phyloP scores from a whole-genome alignment of 2,888 invertebrate species.

The Drosophila suboccidentalis region DNA sequence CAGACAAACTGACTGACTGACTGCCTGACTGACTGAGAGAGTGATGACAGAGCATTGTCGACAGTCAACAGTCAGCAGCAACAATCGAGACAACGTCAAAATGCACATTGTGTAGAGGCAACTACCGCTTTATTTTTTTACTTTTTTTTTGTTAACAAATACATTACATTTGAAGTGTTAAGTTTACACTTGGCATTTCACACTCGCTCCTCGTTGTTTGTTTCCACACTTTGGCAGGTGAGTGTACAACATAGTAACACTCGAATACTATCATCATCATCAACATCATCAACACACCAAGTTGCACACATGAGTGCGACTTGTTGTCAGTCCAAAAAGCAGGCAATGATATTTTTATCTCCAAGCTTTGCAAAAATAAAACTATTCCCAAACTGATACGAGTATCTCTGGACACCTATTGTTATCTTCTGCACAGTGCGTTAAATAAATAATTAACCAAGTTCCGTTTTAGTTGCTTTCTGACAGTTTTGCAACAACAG shows the following conservation, averaged over 20 bases:
- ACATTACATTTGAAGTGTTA: constrained; percentile 69
- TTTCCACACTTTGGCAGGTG: constrained; percentile 41
- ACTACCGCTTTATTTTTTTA: constrained; percentile 25
- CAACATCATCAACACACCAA: neutral
- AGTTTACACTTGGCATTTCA: constrained; percentile 61
- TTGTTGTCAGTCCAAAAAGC: constrained; percentile 18
- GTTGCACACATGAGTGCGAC: neutral
- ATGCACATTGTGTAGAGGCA: constrained; percentile 35
- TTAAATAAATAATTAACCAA: constrained; percentile 26
- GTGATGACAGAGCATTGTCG: constrained; percentile 65
- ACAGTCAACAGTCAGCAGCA: constrained; percentile 40
- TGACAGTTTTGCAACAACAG: constrained; percentile 3
- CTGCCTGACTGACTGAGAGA: constrained; percentile 48
- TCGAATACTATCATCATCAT: constrained; percentile 6
- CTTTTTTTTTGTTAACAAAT: constrained; percentile 56
- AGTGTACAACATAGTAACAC: constrained; percentile 13
- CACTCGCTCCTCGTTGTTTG: constrained; percentile 41
- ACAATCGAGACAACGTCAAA: constrained; percentile 45
- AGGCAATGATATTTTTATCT: constrained; percentile 32
- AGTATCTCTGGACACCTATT: constrained; percentile 14
- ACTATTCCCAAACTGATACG: constrained; percentile 8
- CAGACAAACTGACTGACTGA: constrained; percentile 27
- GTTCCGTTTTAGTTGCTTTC: constrained; percentile 1
- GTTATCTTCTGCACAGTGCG: neutral
- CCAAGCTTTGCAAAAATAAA: constrained; percentile 4